phyloP scores from a whole-genome alignment of 2,888 invertebrate genomes.

The Pollenia angustigena region DNA sequence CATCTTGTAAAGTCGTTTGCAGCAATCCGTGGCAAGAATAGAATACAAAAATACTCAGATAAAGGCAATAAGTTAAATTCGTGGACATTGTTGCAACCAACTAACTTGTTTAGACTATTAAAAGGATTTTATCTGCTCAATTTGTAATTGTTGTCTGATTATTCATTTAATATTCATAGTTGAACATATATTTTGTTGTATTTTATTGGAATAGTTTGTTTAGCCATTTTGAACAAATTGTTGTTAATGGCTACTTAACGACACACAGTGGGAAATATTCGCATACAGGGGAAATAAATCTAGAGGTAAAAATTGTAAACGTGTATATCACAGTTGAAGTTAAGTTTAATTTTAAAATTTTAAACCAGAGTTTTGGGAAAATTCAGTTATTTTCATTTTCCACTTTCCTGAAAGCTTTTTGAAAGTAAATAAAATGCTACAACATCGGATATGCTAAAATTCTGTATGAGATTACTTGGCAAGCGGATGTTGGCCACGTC shows the following conservation, averaged over 20 bases:
- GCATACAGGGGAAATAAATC: too few species aligned
- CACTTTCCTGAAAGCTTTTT: too few species aligned
- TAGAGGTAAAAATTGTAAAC: too few species aligned
- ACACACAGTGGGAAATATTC: neutral
- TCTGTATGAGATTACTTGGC: too few species aligned
- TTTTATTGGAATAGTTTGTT: slow-evolving; percentile 32
- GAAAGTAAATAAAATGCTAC: too few species aligned
- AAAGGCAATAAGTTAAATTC: slow-evolving; percentile 20
- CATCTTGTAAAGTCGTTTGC: neutral
- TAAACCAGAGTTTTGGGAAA: too few species aligned
- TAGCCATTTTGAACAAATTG: slow-evolving; percentile 28
- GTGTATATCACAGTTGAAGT: too few species aligned
- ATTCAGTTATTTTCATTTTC: too few species aligned
- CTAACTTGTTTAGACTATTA: neutral
- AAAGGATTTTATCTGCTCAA: neutral
- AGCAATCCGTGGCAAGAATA: neutral
- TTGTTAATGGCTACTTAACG: slow-evolving; percentile 27
- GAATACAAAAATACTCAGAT: neutral
- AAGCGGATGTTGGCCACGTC: too few species aligned
- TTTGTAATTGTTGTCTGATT: neutral
- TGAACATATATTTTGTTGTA: slow-evolving; percentile 45
- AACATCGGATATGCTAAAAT: too few species aligned
- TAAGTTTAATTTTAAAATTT: too few species aligned
- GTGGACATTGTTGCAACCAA: slow-evolving; percentile 27
- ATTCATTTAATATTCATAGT: slow-evolving; percentile 48